Conservation (phyloP, 2,113 vertebrate genomes). For the Bos indicus region DNA sequence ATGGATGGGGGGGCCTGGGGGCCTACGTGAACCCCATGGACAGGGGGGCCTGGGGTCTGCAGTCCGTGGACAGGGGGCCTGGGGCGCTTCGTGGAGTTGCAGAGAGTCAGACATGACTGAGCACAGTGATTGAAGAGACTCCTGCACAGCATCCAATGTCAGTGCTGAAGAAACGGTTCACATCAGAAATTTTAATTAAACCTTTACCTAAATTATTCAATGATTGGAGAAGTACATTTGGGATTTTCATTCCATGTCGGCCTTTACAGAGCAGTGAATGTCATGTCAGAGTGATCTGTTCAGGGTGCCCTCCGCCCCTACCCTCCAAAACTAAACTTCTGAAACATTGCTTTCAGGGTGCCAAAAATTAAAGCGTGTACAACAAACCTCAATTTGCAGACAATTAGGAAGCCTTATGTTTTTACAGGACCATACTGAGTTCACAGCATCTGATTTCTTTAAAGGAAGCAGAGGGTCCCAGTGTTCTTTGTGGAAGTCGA, state of each 20-base stretch:
- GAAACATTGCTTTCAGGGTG: not conserved
- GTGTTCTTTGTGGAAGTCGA: not conserved
- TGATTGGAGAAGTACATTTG: not conserved
- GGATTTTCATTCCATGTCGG: not conserved
- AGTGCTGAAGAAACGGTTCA: not conserved
- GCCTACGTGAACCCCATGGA: too few species aligned
- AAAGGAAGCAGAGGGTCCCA: not conserved
- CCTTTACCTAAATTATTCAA: not conserved
- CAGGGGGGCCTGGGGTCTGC: too few species aligned
- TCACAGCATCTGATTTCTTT: slow-evolving; percentile 5
- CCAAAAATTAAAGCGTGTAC: not conserved
- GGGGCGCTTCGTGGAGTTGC: not conserved
- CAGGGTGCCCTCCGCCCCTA: not conserved
- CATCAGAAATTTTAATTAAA: not conserved
- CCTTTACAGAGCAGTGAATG: not conserved
- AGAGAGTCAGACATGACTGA: not conserved
- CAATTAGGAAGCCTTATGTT: not conserved
- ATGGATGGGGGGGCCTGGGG: too few species aligned
- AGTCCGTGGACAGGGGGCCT: not conserved
- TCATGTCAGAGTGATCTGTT: not conserved
- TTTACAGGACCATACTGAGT: not conserved
- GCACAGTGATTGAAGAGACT: not conserved
- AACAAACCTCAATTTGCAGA: slow-evolving; percentile 18
- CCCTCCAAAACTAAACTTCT: not conserved
- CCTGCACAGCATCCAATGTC: not conserved